These are phyloP conservation scores for Ormyrus pomaceus DNA, from an alignment of 2,888 invertebrate species.

Conservation along the genomic window DNA sequence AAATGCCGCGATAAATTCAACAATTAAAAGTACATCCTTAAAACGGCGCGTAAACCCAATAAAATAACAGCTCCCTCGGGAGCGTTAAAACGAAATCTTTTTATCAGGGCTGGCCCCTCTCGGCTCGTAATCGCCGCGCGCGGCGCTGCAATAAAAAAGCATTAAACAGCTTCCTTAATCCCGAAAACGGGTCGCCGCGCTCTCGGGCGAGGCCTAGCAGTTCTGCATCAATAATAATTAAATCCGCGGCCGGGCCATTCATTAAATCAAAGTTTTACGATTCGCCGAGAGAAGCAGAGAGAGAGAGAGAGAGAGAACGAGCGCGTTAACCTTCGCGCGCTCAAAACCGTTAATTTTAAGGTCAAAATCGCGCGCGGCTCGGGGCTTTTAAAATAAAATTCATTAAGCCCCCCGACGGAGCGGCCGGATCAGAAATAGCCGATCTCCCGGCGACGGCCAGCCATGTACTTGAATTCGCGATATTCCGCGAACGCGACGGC, in stretches of 20 bases:
- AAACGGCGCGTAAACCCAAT: no score
- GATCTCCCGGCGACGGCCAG: background rate
- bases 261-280: conserved; percentile 41
- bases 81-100: no score
- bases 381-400: conserved; percentile 39
- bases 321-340: background rate
- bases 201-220: background rate
- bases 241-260: conserved; percentile 11
- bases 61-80: no score
- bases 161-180: conserved; percentile 26
- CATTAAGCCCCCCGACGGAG: conserved; percentile 15
- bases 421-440: background rate
- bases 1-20: no score
- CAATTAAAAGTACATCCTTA: no score
- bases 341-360: conserved; percentile 32
- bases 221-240: conserved; percentile 28
- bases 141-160: background rate
- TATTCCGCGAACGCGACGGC: conserved; percentile 17
- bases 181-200: conserved; percentile 3
- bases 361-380: conserved; percentile 26
- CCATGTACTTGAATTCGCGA: conserved; percentile 31
- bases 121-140: no score
- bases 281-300: background rate
- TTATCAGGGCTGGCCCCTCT: no score
- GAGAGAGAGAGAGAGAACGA: no score